phyloP scores from a whole-genome alignment of 2,797 vertebrate species.

The Phoxinus dragarum region DNA sequence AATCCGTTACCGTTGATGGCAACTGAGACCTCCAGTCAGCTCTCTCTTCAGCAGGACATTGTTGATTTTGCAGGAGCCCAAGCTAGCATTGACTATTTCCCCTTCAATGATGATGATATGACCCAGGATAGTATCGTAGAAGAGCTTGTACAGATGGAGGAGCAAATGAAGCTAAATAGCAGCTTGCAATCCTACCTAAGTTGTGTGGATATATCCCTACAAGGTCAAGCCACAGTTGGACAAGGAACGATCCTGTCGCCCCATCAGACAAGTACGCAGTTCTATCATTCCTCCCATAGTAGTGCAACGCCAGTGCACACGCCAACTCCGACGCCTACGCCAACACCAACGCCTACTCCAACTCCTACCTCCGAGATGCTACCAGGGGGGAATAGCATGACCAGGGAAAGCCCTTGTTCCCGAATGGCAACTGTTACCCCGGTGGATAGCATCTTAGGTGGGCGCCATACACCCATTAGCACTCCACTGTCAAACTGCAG shows the following conservation, averaged over 20 bases:
- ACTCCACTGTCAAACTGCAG: constrained; percentile 97
- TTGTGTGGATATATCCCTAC: constrained; percentile 89
- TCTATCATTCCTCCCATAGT: constrained; percentile 93
- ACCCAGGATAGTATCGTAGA: constrained; percentile 99
- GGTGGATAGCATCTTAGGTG: constrained; percentile 90
- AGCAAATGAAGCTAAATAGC: constrained; percentile 95
- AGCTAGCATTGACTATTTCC: constrained; percentile 92
- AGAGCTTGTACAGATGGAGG: constrained; percentile 98
- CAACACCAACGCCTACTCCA: constrained; percentile 89
- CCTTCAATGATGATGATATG: constrained; percentile 95
- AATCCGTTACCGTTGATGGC: constrained; percentile 80
- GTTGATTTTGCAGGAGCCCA: constrained; percentile 91
- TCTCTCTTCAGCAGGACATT: constrained; percentile 90
- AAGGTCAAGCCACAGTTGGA: constrained; percentile 79
- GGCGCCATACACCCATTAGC: constrained; percentile 93
- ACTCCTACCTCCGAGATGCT: constrained; percentile 96
- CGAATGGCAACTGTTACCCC: constrained; percentile 92
- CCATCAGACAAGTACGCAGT: constrained; percentile 80
- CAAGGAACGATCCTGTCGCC: constrained; percentile 83
- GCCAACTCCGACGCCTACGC: constrained; percentile 85
- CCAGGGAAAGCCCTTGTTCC: constrained; percentile 94
- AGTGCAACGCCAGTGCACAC: constrained; percentile 94
- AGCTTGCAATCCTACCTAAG: constrained; percentile 83
- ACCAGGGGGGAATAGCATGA: constrained; percentile 84
- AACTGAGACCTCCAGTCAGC: constrained; percentile 82